phyloP scores from a whole-genome alignment of 2,888 invertebrate genomes.

The Agonopterix heracliana region DNA sequence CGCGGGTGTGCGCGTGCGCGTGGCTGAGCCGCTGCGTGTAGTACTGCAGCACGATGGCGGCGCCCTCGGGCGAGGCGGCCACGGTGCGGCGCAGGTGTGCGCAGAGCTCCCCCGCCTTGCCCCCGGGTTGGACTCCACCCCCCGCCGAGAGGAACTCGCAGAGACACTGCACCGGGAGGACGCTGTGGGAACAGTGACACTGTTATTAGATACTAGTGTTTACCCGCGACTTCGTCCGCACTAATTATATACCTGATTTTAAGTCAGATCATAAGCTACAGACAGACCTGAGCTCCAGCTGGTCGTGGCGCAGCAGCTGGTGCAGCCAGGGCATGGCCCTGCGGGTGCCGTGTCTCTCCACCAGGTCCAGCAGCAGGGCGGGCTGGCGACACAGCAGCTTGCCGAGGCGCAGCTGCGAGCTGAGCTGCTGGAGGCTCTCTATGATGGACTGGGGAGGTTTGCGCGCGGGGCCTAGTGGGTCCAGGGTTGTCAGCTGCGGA shows the following conservation, averaged over 20 bases:
- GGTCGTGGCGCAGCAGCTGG: conserved; percentile 93
- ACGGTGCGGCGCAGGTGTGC: conserved; percentile 75
- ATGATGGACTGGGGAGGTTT: conserved; percentile 86
- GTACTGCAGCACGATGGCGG: conserved; percentile 92
- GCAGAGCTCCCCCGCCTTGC: conserved; percentile 81
- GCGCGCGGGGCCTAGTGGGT: conserved; percentile 88
- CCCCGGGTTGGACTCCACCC: conserved; percentile 36
- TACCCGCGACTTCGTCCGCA: too few species aligned
- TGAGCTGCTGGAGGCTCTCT: conserved; percentile 87
- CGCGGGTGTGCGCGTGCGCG: conserved; percentile 84
- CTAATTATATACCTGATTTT: too few species aligned
- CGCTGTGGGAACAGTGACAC: conserved; percentile 61
- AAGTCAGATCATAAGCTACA: too few species aligned
- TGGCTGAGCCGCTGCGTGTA: conserved; percentile 90
- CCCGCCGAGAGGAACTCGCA: conserved; percentile 94
- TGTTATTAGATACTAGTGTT: too few species aligned
- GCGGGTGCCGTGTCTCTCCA: conserved; percentile 91
- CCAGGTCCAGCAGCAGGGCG: conserved; percentile 93
- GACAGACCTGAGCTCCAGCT: conserved; percentile 83
- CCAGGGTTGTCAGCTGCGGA: conserved; percentile 86
- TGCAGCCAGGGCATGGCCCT: conserved; percentile 98
- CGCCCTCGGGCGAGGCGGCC: conserved; percentile 71
- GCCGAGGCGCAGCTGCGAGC: conserved; percentile 87
- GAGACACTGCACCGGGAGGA: conserved; percentile 96
- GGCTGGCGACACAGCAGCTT: conserved; percentile 94